Conservation (phyloP, 2,888 invertebrate species). For the Unio delphinus region DNA sequence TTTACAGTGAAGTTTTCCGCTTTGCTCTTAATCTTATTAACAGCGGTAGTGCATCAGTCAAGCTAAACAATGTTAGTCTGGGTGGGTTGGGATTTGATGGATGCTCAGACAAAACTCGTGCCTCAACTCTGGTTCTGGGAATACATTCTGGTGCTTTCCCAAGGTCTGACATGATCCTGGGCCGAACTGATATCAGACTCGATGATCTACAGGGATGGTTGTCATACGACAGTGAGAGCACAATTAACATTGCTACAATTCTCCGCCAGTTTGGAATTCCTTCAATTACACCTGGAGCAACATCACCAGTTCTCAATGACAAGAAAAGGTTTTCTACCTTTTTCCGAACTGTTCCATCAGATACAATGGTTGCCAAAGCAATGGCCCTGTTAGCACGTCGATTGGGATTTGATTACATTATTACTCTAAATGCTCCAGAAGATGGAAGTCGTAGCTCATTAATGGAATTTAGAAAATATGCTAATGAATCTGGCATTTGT, state of each 20-base stretch:
- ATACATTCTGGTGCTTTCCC: slow-evolving; percentile 48
- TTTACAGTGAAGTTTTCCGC: slow-evolving; percentile 61
- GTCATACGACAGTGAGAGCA: slow-evolving; percentile 58
- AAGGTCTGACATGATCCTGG: slow-evolving; percentile 23
- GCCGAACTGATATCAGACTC: slow-evolving; percentile 17
- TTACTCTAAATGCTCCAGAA: slow-evolving; percentile 59
- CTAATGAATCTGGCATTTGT: slow-evolving; percentile 50
- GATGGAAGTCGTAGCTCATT: slow-evolving; percentile 45
- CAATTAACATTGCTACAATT: slow-evolving; percentile 49
- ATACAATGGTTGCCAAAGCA: slow-evolving; percentile 46
- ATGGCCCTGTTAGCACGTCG: slow-evolving; percentile 54
- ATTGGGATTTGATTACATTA: slow-evolving; percentile 58
- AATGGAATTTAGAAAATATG: slow-evolving; percentile 43
- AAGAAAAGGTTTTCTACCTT: slow-evolving; percentile 51
- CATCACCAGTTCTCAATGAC: slow-evolving; percentile 50
- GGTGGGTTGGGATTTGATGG: slow-evolving; percentile 65
- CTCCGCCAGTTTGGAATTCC: slow-evolving; percentile 72
- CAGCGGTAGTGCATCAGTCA: slow-evolving; percentile 34
- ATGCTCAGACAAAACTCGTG: slow-evolving; percentile 51
- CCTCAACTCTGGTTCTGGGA: slow-evolving; percentile 52
- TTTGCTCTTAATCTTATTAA: slow-evolving; percentile 61
- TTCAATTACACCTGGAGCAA: slow-evolving; percentile 68
- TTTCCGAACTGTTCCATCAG: slow-evolving; percentile 63
- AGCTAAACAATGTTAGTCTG: slow-evolving; percentile 46
- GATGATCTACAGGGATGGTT: slow-evolving; percentile 53